Conservation (phyloP, 2,888 invertebrate genomes). For the Calameuta pallipes region DNA sequence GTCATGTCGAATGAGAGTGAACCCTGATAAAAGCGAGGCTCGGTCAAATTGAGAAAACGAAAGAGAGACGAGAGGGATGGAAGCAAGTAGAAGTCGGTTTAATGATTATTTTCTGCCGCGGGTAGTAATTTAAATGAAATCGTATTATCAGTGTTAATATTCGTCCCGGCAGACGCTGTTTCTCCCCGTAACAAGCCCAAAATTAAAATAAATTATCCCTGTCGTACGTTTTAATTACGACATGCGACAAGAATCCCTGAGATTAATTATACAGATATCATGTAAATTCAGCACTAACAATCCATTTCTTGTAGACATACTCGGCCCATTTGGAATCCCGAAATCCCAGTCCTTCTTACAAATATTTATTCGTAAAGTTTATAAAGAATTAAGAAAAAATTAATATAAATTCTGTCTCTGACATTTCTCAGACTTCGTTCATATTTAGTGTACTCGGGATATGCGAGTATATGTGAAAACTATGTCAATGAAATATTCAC, state of each 20-base stretch:
- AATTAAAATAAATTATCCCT: constrained; percentile 20
- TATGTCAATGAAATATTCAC: constrained; percentile 29
- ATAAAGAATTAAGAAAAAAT: neutral
- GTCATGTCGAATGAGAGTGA: neutral
- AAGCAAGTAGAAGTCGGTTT: neutral
- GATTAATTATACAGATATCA: neutral
- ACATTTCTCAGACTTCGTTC: neutral
- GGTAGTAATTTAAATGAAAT: constrained; percentile 17
- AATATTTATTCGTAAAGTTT: neutral
- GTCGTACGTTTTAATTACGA: constrained; percentile 13
- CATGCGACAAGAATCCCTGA: neutral
- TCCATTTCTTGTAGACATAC: neutral
- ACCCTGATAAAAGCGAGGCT: neutral
- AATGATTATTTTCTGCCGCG: constrained; percentile 8
- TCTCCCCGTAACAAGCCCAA: constrained; percentile 2
- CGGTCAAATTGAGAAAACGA: neutral
- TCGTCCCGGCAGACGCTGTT: constrained; percentile 6
- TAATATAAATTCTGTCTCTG: neutral
- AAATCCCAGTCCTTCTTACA: neutral
- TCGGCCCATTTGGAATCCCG: neutral
- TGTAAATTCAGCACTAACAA: neutral
- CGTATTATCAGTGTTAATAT: constrained; percentile 13
- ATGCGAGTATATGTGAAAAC: constrained; percentile 19
- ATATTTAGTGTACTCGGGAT: neutral
- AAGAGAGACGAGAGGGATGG: neutral